These are phyloP conservation scores for Oscheius sp. DNA, from an alignment of 2,888 invertebrate genomes.

Conservation along the genomic window DNA sequence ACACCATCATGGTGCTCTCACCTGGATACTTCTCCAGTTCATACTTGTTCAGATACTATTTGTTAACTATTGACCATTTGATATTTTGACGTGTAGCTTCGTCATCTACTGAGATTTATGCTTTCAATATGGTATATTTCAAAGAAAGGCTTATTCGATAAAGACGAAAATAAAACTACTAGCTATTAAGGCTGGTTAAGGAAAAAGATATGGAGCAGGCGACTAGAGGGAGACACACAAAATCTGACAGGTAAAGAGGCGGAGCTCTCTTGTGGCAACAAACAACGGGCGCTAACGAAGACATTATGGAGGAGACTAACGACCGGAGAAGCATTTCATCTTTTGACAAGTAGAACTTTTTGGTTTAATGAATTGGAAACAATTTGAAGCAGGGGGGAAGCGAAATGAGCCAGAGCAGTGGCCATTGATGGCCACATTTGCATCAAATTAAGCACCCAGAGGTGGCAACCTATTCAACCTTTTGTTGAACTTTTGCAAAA, in stretches of 20 bases:
- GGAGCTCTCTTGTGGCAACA: conserved; percentile 21
- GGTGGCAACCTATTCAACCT: conserved; percentile 22
- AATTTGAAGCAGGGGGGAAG: conserved; percentile 18
- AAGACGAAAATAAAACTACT: too few species aligned
- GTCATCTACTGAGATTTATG: neutral
- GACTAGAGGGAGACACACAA: conserved; percentile 7
- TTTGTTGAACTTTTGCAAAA: neutral
- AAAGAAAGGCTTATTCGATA: too few species aligned
- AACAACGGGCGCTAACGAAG: conserved; percentile 14
- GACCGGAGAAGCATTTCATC: neutral
- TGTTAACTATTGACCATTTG: too few species aligned
- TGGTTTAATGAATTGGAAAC: conserved; percentile 22
- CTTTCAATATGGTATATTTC: too few species aligned
- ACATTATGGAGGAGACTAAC: neutral
- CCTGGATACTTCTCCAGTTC: too few species aligned
- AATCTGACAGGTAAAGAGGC: conserved; percentile 27
- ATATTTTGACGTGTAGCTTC: too few species aligned
- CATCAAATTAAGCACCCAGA: conserved; percentile 35
- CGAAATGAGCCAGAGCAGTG: conserved; percentile 27
- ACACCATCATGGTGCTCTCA: conserved; percentile 6
- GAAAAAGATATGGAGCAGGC: neutral
- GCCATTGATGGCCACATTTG: conserved; percentile 35
- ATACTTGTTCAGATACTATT: too few species aligned
- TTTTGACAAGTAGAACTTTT: conserved; percentile 16
- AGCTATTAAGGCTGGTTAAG: too few species aligned